Evolutionary conservation across 2,888 invertebrate genomes (phyloP), one percentile per base, ranked within the genome.

Genomic region (Stenodema calcarata): DNA sequence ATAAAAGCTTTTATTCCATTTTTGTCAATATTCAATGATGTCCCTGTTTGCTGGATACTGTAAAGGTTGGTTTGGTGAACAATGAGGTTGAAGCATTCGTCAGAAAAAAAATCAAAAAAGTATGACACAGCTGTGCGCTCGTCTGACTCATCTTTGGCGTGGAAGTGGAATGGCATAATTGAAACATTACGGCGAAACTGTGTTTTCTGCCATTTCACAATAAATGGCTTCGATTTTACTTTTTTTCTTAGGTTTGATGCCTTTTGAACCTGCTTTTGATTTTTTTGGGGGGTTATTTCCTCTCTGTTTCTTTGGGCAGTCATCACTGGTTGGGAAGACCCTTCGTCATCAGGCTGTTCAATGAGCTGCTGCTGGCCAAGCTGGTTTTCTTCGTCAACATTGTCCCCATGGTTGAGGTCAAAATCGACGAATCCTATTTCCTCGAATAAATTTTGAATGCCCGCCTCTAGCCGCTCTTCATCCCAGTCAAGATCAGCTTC

Each of bases 11-110:
- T 14, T n/a, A 88, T 81, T 14, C 86, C 86, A 41, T 69, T 11
- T 28, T 27, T 41, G 76, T 81, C 86, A 1, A 83, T 14, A 44
- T 88, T 80, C 18, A 88, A 50, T 62, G 73, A 44, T 18, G n/a
- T 83, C 0, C 73, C 69, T 14, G 41, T 73, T 42, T 75, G 50
- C 82, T 88, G 86, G 0, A 82, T 16, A 16, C 78, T 27, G 42
- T 86, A 88, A 1, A 81, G 78, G 54, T 88, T 87, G 23, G 86
- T 88, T 78, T 88, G 82, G 28, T 86, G 73, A 18, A 84, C 80
- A 54, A 88, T 88, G 16, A 47, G 44, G 50, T 88, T 42, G 28
- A 88, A 44, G 70, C 83, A 85, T 35, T 85, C 47, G 18, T 88
- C 85, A 44, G 27, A 50, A 73, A 87, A 87, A 76, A 86, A 87